These are phyloP conservation scores for Neofelis nebulosa DNA, from an alignment of 2,113 vertebrate species.

Conservation along the genomic window DNA sequence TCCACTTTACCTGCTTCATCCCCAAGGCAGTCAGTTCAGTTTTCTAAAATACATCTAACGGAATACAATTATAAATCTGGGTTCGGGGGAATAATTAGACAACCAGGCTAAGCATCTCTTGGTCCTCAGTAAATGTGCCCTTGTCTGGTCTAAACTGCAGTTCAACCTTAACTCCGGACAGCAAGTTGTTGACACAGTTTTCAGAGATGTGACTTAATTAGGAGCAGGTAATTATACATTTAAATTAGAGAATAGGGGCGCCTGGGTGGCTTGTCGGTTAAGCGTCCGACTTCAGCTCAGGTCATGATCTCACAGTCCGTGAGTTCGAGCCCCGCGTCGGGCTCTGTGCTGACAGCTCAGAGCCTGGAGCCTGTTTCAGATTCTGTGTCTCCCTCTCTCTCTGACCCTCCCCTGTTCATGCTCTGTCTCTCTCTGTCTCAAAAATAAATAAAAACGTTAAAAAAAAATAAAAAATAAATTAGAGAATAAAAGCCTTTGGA, in stretches of 20 bases:
- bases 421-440: no score
- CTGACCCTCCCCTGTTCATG: no score
- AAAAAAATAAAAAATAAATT: neutral
- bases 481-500: slow-evolving; percentile 36
- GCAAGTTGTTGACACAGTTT: neutral
- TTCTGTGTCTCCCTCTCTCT: no score
- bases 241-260: neutral
- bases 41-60: neutral
- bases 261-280: no score
- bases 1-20: neutral
- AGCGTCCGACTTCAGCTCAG: no score
- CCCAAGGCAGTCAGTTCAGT: neutral
- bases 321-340: no score
- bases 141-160: neutral
- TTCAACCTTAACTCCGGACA: neutral
- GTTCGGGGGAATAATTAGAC: neutral
- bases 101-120: neutral
- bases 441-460: no score
- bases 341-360: no score
- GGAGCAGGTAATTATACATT: neutral
- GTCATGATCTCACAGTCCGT: no score
- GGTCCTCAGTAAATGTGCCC: neutral
- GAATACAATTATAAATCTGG: neutral
- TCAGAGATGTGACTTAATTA: slow-evolving; percentile 33
- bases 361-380: no score